phyloP scores from a whole-genome alignment of 2,888 invertebrate species.

The Synanthedon andrenaeformis region DNA sequence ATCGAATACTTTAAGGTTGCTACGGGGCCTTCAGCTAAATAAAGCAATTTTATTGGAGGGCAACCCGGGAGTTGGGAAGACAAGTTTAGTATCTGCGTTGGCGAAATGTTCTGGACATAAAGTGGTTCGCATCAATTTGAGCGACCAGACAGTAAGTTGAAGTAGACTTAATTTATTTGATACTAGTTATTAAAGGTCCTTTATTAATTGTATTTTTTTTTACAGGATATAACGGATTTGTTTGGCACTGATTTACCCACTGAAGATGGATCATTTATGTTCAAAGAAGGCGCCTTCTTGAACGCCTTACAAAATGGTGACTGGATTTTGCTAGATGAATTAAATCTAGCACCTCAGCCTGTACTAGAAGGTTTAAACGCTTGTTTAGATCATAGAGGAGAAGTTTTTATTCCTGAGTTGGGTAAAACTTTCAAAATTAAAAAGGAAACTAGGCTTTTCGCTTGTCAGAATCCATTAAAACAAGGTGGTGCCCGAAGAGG shows the following conservation, averaged over 20 bases:
- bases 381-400: constrained; percentile 96
- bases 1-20: constrained; percentile 83
- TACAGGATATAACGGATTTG: constrained; percentile 92
- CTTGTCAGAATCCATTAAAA: constrained; percentile 95
- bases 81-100: constrained; percentile 91
- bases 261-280: constrained; percentile 93
- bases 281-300: constrained; percentile 96
- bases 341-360: constrained; percentile 98
- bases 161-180: background rate
- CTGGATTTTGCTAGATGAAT: constrained; percentile 97
- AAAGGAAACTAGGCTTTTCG: constrained; percentile 88
- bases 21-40: constrained; percentile 90
- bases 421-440: constrained; percentile 85
- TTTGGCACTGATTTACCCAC: constrained; percentile 98
- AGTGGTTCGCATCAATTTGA: constrained; percentile 94
- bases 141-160: constrained; percentile 92
- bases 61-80: constrained; percentile 98
- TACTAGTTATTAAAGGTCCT: background rate
- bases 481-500: constrained; percentile 98
- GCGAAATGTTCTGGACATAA: constrained; percentile 86
- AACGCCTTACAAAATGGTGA: constrained; percentile 91
- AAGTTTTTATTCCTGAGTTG: constrained; percentile 95
- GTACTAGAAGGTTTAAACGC: constrained; percentile 99
- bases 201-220: constrained; percentile 11
- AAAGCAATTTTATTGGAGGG: constrained; percentile 96